Percentiles rank a stretch among this genome's conserved stretches.
phyloP scores from a whole-genome alignment of 2,797 vertebrate genomes.

The Falco columbarius region DNA sequence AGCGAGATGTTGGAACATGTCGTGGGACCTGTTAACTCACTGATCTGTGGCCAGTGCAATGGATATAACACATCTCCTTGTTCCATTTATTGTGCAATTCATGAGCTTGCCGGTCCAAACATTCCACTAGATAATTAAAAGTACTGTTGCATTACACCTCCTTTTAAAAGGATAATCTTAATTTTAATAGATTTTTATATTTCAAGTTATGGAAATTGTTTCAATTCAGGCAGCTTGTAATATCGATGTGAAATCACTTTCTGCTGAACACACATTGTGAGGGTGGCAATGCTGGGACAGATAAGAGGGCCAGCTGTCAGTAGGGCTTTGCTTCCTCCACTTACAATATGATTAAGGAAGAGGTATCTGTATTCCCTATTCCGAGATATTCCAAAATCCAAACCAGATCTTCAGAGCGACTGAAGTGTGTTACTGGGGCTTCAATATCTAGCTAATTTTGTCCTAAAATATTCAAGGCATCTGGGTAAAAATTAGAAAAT shows the following conservation, averaged over 20 bases:
- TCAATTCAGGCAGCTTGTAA: neutral
- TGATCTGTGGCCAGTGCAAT: neutral
- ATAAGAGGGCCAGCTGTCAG: neutral
- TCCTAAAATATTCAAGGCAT: neutral
- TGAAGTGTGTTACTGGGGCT: neutral
- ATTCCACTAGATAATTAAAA: neutral
- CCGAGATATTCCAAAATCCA: neutral
- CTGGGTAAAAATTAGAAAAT: neutral
- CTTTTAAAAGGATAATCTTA: neutral
- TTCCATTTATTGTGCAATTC: neutral
- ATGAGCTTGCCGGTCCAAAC: neutral
- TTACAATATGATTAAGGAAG: neutral
- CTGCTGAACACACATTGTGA: neutral
- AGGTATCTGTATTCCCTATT: neutral
- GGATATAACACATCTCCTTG: neutral
- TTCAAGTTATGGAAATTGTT: neutral
- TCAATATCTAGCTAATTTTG: neutral
- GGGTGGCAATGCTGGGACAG: neutral
- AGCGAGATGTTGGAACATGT: fast-evolving
- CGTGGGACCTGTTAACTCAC: neutral
- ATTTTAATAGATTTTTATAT: neutral
- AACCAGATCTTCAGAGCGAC: neutral
- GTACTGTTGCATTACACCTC: neutral
- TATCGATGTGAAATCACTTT: neutral
- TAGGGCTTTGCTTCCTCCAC: neutral